Evolutionary conservation across 2,113 vertebrate species (phyloP).

Genomic region (Ictidomys tridecemlineatus): DNA sequence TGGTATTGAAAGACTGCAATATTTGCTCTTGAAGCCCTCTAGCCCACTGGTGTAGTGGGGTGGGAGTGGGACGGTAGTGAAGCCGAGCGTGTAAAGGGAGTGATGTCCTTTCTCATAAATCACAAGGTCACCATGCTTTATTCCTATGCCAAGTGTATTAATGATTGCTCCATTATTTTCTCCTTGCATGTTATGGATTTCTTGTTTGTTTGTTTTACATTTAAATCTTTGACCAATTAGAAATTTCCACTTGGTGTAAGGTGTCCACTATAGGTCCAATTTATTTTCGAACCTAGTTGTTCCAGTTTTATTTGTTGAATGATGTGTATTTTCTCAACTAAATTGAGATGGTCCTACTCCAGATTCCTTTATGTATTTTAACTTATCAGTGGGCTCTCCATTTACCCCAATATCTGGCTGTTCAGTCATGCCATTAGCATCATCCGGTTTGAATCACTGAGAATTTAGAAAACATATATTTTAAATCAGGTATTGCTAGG

Average conservation of each 20-base stretch:
- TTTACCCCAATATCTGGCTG: not conserved
- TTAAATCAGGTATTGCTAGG: not conserved
- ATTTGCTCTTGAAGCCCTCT: too few relatives aligned
- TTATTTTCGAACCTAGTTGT: not conserved
- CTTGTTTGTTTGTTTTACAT: not conserved
- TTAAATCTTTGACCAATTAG: conserved; percentile 15
- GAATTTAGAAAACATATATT: not conserved
- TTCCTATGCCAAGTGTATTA: not conserved
- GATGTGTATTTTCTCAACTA: not conserved
- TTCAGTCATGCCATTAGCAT: not conserved
- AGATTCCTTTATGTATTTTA: not conserved
- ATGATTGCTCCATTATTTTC: not conserved
- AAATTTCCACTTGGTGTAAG: not conserved
- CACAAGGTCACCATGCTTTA: not conserved
- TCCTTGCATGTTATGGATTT: not conserved
- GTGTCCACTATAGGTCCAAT: not conserved
- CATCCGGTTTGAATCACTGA: not conserved
- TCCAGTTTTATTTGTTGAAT: not conserved
- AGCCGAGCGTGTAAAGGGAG: not conserved
- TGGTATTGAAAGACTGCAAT: accelerated
- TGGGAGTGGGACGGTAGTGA: not conserved
- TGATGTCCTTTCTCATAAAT: not conserved
- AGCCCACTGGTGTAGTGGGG: not conserved
- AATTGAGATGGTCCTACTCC: not conserved
- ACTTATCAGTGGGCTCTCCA: conserved; percentile 24